Conservation (phyloP, 2,797 vertebrate species). For the Falco rusticolus region DNA sequence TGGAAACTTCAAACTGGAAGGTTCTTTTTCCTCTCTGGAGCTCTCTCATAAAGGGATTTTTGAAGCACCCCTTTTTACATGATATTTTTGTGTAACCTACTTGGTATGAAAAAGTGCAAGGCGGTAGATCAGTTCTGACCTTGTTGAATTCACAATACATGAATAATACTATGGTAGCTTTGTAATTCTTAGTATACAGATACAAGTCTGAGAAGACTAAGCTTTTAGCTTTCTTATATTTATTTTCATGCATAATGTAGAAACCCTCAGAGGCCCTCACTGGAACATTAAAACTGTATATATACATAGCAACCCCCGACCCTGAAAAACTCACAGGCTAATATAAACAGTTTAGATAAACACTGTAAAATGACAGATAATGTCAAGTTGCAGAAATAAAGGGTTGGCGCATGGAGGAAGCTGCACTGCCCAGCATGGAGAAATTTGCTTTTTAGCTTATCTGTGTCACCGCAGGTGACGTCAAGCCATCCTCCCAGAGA, state of each 20-base stretch:
- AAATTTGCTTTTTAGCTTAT: not conserved
- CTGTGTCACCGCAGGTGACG: not conserved
- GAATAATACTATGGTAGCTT: not conserved
- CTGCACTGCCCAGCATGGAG: rapidly evolving
- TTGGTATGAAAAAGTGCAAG: not conserved
- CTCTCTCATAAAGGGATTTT: not conserved
- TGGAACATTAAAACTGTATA: not conserved
- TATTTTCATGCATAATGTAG: not conserved
- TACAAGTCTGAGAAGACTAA: not conserved
- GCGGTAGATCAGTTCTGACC: not conserved
- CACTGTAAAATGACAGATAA: not conserved
- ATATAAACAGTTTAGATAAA: not conserved
- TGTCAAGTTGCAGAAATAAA: not conserved
- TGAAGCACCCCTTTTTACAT: not conserved
- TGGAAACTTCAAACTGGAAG: constrained; percentile 5
- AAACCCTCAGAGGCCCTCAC: not conserved
- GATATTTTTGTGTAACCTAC: not conserved
- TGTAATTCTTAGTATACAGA: not conserved
- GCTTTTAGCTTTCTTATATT: not conserved
- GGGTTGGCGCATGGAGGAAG: not conserved
- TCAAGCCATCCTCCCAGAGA: not conserved
- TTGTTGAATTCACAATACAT: not conserved
- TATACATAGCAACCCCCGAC: not conserved
- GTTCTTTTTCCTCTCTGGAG: not conserved
- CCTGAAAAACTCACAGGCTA: not conserved